Percentiles rank a stretch among this genome's conserved stretches.
Conservation (phyloP, 1,140 invertebrate genomes). For the Drosophila pachea region DNA sequence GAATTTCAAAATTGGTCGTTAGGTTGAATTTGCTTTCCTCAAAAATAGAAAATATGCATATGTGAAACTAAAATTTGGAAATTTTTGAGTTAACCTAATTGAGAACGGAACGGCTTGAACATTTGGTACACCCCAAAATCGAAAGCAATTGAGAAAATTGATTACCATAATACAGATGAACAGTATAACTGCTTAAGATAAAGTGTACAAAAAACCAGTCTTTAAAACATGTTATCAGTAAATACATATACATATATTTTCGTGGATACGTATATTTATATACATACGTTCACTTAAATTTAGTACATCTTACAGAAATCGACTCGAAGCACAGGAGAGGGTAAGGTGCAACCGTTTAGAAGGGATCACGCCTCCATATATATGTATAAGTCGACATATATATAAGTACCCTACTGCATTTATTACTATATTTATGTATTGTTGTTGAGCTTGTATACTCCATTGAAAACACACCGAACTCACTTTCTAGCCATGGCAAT, state of each 20-base stretch:
- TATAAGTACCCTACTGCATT: conserved; percentile 18
- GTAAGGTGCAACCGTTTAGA: conserved; percentile 2
- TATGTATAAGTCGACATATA: conserved; percentile 12
- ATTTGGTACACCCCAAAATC: conserved; percentile 18
- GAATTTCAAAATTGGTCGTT: conserved; percentile 72
- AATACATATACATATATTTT: conserved; percentile 40
- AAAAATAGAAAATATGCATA: background rate
- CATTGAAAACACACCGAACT: background rate
- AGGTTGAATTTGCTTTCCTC: conserved; percentile 43
- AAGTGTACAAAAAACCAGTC: conserved; percentile 77
- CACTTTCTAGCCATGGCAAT: conserved; percentile 23
- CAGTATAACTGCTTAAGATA: conserved; percentile 72
- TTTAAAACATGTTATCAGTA: conserved; percentile 65
- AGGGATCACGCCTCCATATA: conserved; percentile 2
- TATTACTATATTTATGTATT: conserved; percentile 11
- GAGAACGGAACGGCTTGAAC: conserved; percentile 3
- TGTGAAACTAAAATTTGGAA: too few relatives aligned
- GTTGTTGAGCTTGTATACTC: conserved; percentile 17
- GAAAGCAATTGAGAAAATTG: conserved; percentile 10
- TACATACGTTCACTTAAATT: conserved; percentile 33
- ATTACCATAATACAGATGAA: conserved; percentile 53
- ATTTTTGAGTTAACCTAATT: background rate
- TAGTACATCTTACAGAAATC: conserved; percentile 17
- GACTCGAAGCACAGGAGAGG: conserved; percentile 11
- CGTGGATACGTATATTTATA: conserved; percentile 42